phyloP scores from a whole-genome alignment of 2,113 vertebrate genomes.

The Saguinus midas region DNA sequence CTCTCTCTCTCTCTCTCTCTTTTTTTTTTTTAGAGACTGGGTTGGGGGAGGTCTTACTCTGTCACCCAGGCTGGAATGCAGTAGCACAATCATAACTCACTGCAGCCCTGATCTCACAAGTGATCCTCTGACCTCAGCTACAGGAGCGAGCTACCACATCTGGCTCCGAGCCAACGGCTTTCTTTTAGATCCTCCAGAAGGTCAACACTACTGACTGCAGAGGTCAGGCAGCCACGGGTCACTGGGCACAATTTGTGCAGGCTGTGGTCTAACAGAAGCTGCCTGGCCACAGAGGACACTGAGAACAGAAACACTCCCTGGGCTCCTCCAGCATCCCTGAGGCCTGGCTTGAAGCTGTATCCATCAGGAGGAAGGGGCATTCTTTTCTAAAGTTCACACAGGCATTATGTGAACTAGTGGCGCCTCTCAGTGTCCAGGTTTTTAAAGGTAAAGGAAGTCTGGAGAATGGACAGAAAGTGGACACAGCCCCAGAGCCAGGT shows the following conservation, averaged over 20 bases:
- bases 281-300: background rate
- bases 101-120: background rate
- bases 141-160: background rate
- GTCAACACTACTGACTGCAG: background rate
- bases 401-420: background rate
- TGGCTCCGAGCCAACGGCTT: background rate
- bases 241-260: background rate
- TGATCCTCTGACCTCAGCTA: background rate
- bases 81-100: background rate
- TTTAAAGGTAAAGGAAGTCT: slow-evolving; percentile 31
- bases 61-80: background rate
- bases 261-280: background rate
- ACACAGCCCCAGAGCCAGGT: background rate
- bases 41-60: background rate
- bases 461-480: background rate
- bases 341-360: background rate
- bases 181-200: background rate
- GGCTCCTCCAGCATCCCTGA: background rate
- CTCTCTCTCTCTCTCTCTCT: background rate
- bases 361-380: background rate
- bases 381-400: background rate
- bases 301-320: background rate
- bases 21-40: background rate
- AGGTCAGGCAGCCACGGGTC: background rate
- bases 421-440: background rate